A percentile compares a stretch with the other conserved stretches of the same genome.
Evolutionary conservation across 2,888 invertebrate species (phyloP).

Genomic region (Dasypogon diadema): DNA sequence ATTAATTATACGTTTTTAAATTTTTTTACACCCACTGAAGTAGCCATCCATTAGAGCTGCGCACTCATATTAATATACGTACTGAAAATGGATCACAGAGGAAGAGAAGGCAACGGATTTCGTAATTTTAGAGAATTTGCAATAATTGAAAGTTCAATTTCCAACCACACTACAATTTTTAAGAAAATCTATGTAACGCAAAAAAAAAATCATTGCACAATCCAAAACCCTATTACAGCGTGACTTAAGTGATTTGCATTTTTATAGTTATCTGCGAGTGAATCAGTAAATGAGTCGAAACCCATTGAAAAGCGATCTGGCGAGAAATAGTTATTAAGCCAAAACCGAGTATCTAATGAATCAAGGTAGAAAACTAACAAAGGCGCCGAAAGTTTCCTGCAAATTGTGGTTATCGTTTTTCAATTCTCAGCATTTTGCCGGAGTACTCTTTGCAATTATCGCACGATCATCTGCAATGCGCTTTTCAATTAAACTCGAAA

Average conservation of each 20-base stretch:
- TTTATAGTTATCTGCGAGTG: neutral
- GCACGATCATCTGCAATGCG: constrained; percentile 37
- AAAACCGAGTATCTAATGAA: constrained; percentile 14
- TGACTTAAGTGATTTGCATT: constrained; percentile 45
- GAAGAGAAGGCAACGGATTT: no score
- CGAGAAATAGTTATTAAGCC: constrained; percentile 22
- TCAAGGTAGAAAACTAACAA: constrained; percentile 23
- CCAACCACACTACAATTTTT: no score
- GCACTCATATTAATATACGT: no score
- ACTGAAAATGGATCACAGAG: no score
- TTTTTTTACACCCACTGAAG: no score
- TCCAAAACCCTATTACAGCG: constrained; percentile 12
- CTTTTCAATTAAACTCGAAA: constrained; percentile 47
- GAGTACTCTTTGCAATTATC: constrained; percentile 14
- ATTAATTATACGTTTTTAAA: no score
- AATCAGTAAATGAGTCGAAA: constrained; percentile 12
- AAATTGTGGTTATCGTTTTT: constrained; percentile 21
- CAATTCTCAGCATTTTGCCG: neutral
- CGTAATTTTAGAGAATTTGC: no score
- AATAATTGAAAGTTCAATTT: no score
- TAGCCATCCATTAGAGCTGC: no score
- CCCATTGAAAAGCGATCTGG: constrained; percentile 8
- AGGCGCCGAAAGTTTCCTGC: constrained; percentile 10
- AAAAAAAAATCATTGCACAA: neutral
- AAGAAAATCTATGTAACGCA: no score